These are phyloP conservation scores for Rhamphomyia laevipes DNA, from an alignment of 2,888 invertebrate genomes.

Conservation along the genomic window DNA sequence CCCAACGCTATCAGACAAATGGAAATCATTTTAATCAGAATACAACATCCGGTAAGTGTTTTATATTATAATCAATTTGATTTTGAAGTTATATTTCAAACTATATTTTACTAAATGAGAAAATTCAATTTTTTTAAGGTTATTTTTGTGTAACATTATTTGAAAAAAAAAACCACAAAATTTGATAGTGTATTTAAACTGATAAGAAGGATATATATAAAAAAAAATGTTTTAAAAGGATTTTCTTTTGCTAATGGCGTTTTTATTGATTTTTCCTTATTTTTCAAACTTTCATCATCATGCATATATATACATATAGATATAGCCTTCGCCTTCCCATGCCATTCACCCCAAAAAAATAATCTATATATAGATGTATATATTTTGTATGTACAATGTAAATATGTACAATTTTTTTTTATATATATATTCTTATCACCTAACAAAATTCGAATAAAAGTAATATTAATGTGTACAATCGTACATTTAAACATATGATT, in stretches of 20 bases:
- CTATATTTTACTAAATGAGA: not conserved
- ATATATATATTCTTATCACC: too few relatives aligned
- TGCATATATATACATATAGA: not conserved
- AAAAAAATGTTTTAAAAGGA: not conserved
- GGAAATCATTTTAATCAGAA: slow-evolving; percentile 39
- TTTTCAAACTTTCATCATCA: slow-evolving; percentile 11
- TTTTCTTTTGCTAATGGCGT: slow-evolving; percentile 20
- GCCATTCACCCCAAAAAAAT: slow-evolving; percentile 16
- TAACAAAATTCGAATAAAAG: too few relatives aligned
- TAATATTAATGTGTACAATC: too few relatives aligned
- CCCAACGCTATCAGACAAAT: slow-evolving; percentile 38
- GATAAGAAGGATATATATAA: not conserved
- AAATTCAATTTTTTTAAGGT: not conserved
- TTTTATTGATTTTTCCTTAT: slow-evolving; percentile 24
- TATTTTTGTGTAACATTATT: too few relatives aligned
- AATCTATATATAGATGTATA: not conserved
- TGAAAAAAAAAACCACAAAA: not conserved
- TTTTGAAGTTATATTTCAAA: not conserved
- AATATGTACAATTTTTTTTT: slow-evolving; percentile 7
- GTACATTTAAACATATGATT: too few relatives aligned
- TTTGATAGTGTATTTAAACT: not conserved
- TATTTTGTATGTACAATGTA: slow-evolving; percentile 6
- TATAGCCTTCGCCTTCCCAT: slow-evolving; percentile 5
- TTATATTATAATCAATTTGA: too few relatives aligned
- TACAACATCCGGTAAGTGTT: slow-evolving; percentile 16